Conservation (phyloP, 1,140 invertebrate genomes). For the Drosophila carrolli region DNA sequence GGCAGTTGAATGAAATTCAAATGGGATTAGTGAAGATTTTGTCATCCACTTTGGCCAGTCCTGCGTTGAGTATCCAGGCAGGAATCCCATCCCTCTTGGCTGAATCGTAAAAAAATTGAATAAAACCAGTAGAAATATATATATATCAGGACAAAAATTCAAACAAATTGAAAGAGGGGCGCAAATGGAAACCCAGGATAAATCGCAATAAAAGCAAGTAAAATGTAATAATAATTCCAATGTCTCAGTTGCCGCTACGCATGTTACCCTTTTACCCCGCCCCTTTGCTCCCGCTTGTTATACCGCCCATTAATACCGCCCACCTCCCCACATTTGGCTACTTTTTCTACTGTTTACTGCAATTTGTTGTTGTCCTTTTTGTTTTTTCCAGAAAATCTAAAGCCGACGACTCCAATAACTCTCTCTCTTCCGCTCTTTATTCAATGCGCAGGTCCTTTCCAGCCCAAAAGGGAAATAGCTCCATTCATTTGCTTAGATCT, state of each 20-base stretch:
- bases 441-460: constrained; percentile 44
- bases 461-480: constrained; percentile 16
- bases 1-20: constrained; percentile 55
- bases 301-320: constrained; percentile 10
- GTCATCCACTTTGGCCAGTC: constrained; percentile 21
- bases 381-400: constrained; percentile 53
- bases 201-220: constrained; percentile 65
- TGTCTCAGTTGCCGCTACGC: constrained; percentile 59
- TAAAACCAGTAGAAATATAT: neutral
- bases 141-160: neutral
- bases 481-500: constrained; percentile 44
- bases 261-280: constrained; percentile 34
- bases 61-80: neutral
- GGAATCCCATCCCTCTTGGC: neutral
- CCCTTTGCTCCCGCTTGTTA: neutral
- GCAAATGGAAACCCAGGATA: constrained; percentile 18
- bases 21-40: constrained; percentile 77
- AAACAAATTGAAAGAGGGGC: constrained; percentile 8
- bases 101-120: constrained; percentile 11
- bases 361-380: constrained; percentile 51
- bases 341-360: constrained; percentile 59
- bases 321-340: constrained; percentile 29
- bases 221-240: constrained; percentile 72
- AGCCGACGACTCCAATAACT: constrained; percentile 26
- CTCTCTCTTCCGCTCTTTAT: constrained; percentile 1